Evolutionary conservation across 2,888 invertebrate genomes (phyloP).

Genomic region (Morpho achilles): DNA sequence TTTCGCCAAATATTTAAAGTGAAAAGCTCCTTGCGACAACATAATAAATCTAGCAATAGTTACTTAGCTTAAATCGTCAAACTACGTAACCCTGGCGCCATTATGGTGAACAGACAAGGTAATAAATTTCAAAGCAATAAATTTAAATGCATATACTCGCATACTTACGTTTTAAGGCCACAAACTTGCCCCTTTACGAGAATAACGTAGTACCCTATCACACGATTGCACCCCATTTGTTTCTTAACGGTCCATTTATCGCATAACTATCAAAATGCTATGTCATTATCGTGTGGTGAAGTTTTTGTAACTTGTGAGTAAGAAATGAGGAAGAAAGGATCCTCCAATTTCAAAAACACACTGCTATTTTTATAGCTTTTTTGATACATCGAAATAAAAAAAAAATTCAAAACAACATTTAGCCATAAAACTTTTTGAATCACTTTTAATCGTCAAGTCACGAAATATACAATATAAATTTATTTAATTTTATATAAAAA

Average conservation of each 20-base stretch:
- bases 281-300: neutral
- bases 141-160: constrained; percentile 18
- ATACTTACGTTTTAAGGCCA: constrained; percentile 22
- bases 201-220: constrained; percentile 20
- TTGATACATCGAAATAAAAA: too few species aligned
- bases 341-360: too few species aligned
- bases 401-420: too few species aligned
- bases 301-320: neutral
- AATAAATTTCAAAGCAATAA: constrained; percentile 25
- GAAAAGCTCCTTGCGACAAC: too few species aligned
- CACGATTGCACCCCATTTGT: constrained; percentile 27
- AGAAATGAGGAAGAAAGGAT: too few species aligned
- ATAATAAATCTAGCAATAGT: too few species aligned
- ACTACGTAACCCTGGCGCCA: constrained; percentile 6
- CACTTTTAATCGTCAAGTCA: too few species aligned
- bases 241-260: constrained; percentile 24
- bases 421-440: too few species aligned
- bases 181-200: constrained; percentile 23
- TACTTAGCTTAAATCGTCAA: neutral
- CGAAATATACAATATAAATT: too few species aligned
- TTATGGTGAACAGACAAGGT: constrained; percentile 11
- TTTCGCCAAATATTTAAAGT: too few species aligned
- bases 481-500: too few species aligned
- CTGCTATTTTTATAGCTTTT: too few species aligned
- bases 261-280: constrained; percentile 24